Conservation (phyloP, 2,797 vertebrate species). For the Cetoscarus ocellatus region DNA sequence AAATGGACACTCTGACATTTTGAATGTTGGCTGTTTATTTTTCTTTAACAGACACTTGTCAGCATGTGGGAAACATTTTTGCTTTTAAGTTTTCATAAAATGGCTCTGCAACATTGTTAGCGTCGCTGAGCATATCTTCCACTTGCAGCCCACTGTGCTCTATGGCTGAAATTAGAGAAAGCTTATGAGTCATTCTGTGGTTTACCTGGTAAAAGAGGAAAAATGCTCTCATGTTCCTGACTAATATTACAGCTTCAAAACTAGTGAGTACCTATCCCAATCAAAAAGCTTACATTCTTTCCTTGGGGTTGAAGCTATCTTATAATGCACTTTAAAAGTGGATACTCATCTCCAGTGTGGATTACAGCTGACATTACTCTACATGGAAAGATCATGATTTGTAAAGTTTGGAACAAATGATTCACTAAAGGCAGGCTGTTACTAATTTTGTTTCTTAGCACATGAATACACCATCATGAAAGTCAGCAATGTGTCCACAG, state of each 20-base stretch:
- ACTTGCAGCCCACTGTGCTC: conserved; percentile 68
- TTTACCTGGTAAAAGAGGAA: conserved; percentile 51
- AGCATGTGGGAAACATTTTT: conserved; percentile 77
- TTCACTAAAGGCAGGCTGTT: too few species aligned
- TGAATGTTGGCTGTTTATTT: conserved; percentile 75
- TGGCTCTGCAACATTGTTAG: conserved; percentile 75
- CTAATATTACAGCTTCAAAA: conserved; percentile 22
- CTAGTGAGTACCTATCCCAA: neutral
- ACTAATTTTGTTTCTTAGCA: too few species aligned
- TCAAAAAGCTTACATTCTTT: neutral
- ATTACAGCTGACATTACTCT: conserved; percentile 19
- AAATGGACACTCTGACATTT: conserved; percentile 80
- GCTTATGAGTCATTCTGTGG: conserved; percentile 51
- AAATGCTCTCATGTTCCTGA: conserved; percentile 9
- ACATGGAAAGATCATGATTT: neutral
- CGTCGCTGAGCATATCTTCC: conserved; percentile 61
- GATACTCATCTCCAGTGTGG: conserved; percentile 9
- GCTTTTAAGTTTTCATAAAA: conserved; percentile 73
- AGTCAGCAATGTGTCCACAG: too few species aligned
- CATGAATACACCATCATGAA: too few species aligned
- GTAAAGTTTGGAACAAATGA: neutral
- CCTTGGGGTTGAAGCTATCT: neutral
- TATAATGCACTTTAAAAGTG: neutral
- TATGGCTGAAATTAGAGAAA: conserved; percentile 51
- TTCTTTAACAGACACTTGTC: conserved; percentile 78